phyloP scores from a whole-genome alignment of 2,113 vertebrate species.

The Dasyprocta punctata region DNA sequence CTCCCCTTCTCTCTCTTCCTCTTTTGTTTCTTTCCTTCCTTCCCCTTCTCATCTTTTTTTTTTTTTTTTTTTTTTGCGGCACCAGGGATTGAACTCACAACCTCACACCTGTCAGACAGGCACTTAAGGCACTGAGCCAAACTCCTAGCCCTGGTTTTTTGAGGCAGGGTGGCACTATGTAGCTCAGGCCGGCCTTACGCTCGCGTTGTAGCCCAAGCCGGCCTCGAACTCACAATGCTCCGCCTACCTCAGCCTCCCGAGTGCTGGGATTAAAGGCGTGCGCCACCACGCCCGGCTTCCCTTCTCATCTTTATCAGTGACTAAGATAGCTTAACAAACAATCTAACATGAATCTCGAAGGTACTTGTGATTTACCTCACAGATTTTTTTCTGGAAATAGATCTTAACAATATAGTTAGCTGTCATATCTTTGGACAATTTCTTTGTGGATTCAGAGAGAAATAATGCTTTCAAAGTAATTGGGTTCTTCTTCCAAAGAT shows the following conservation, averaged over 20 bases:
- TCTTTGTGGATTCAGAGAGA: not conserved
- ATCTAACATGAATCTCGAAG: not conserved
- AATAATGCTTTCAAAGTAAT: slow-evolving; percentile 30
- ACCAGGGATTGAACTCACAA: too few relatives aligned
- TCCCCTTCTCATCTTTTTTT: not conserved
- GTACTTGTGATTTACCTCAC: slow-evolving; percentile 23
- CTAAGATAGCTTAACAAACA: not conserved
- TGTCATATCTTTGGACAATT: not conserved
- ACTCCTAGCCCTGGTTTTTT: too few relatives aligned
- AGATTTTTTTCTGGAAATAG: slow-evolving; percentile 22
- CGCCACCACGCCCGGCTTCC: too few relatives aligned
- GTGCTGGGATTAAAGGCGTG: too few relatives aligned
- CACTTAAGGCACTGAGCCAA: too few relatives aligned
- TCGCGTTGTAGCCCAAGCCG: too few relatives aligned
- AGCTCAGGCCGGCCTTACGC: too few relatives aligned
- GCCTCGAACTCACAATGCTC: too few relatives aligned
- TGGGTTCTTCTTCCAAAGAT: not conserved
- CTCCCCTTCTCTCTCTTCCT: not conserved
- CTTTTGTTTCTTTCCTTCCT: not conserved
- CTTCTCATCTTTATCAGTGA: not conserved
- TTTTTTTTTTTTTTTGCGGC: too few relatives aligned
- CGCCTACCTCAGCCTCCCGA: too few relatives aligned
- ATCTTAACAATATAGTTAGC: slow-evolving; percentile 10
- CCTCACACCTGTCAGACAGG: too few relatives aligned
- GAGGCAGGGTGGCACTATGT: too few relatives aligned